Base-by-base conservation (phyloP, 2,797 vertebrate genomes). In the Dendrocincla fuliginosa region DNA sequence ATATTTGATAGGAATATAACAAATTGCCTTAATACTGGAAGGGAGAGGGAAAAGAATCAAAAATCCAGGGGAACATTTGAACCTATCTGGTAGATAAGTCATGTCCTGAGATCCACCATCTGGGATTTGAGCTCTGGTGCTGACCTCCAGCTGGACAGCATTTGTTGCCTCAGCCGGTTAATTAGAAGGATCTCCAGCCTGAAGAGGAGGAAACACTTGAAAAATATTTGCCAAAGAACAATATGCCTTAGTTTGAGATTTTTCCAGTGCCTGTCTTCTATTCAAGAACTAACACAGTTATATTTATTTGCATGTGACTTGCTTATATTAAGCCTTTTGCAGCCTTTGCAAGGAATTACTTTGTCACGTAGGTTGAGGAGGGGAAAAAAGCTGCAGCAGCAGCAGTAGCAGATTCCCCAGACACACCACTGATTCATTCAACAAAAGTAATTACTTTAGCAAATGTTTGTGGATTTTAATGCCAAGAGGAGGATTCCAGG, bases 1-100 rank as follows among this genome's bases (percentile, higher is more conserved):
- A 98, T 98, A 97, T 98, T 98, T 96, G 93, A 98, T 98, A 96
- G 92, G 67, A 90, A 61, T 49, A 70, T 73, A 95, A 97, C 68
- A 96, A 96, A 97, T 69, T 94, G 93, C 95, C 84, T 90, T 73
- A 93, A 84, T 92, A 96, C 83, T 86, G 23, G 17, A 50, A 86
- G 74, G 35, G 49, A 2, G 14, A 84, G 61, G 70, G 82, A n/a
- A 77, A 92, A 53, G 69, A 68, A 55, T 18, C 28, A 35, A 81
- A 89, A 89, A 71, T 94, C 92, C 91, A 92, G 96, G 93, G 88
- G 97, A 96, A 95, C 81, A 97, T 91, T 73, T 73, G 93, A 95
- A 87, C 91, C 94, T 97, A 97, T 97, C 96, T 98, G 97, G 94
- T 35, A 33, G 84, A 87, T 74, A 81, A 30, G 56, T 93, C 82